These are phyloP conservation scores for Sylvietta virens DNA, from an alignment of 2,113 vertebrate species.

Conservation along the genomic window DNA sequence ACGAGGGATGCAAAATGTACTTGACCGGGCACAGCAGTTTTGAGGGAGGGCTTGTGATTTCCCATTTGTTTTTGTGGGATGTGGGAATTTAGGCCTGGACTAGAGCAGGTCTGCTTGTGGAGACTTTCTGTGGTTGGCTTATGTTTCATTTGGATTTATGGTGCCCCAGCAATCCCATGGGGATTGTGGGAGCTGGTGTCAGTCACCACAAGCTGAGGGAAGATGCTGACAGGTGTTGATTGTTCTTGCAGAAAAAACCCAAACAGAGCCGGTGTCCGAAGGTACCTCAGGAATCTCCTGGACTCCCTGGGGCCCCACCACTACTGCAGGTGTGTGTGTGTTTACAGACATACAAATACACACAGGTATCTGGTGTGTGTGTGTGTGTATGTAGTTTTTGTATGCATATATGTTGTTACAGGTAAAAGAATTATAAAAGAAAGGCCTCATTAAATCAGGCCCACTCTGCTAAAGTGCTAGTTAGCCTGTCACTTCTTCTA, in stretches of 20 bases:
- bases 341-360: not conserved
- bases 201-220: not conserved
- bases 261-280: not conserved
- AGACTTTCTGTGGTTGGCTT: not conserved
- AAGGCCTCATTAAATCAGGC: too few species aligned
- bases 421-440: too few species aligned
- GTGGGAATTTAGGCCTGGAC: not conserved
- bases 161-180: accelerated
- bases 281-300: not conserved
- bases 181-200: accelerated
- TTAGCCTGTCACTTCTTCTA: too few species aligned
- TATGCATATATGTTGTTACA: too few species aligned
- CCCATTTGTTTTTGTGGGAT: not conserved
- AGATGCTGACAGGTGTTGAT: not conserved
- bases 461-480: too few species aligned
- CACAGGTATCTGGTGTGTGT: not conserved
- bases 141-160: not conserved
- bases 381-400: too few species aligned
- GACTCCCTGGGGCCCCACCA: not conserved
- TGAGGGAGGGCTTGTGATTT: not conserved
- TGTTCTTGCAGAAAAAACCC: not conserved
- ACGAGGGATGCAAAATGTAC: not conserved
- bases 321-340: not conserved
- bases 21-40: not conserved
- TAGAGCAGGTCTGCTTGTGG: not conserved